Evolutionary conservation across 2,113 vertebrate species (phyloP).

Genomic region (Apistogramma diplotaenia): DNA sequence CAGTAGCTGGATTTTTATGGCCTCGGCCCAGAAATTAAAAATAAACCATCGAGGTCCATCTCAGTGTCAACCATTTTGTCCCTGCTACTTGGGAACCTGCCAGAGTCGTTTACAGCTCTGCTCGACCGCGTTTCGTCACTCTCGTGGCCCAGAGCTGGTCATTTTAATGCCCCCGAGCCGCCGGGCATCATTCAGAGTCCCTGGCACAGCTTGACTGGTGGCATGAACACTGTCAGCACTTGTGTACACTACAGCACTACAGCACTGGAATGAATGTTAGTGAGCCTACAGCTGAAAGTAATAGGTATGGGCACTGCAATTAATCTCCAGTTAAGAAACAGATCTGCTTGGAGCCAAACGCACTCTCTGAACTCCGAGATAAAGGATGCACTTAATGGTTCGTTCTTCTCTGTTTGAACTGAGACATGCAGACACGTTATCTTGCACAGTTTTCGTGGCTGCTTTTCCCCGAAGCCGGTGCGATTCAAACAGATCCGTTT

Average conservation of each 20-base stretch:
- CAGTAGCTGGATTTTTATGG: conserved; percentile 49
- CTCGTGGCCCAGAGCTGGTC: neutral
- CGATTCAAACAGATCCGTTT: conserved; percentile 59
- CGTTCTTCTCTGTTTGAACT: conserved; percentile 24
- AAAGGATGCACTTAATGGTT: conserved; percentile 25
- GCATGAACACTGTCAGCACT: neutral
- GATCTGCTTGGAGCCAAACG: conserved; percentile 33
- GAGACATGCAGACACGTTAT: conserved; percentile 34
- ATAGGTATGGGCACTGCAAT: conserved; percentile 43
- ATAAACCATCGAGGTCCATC: conserved; percentile 42
- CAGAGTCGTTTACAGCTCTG: conserved; percentile 36
- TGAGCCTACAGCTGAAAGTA: conserved; percentile 46
- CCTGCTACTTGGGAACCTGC: conserved; percentile 3
- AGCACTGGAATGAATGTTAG: conserved; percentile 13
- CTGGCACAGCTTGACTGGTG: conserved; percentile 22
- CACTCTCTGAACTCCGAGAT: conserved; percentile 60
- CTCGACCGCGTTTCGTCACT: conserved; percentile 30
- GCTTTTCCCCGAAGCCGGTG: conserved; percentile 53
- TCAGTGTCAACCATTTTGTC: conserved; percentile 37
- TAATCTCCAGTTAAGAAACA: conserved; percentile 39
- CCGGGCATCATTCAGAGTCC: conserved; percentile 27
- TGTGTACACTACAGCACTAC: neutral
- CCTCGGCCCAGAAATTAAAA: conserved; percentile 56
- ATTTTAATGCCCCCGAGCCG: conserved; percentile 15
- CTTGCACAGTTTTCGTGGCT: conserved; percentile 13